These are phyloP conservation scores for Myotis yumanensis DNA, from an alignment of 2,113 vertebrate species.

Conservation along the genomic window DNA sequence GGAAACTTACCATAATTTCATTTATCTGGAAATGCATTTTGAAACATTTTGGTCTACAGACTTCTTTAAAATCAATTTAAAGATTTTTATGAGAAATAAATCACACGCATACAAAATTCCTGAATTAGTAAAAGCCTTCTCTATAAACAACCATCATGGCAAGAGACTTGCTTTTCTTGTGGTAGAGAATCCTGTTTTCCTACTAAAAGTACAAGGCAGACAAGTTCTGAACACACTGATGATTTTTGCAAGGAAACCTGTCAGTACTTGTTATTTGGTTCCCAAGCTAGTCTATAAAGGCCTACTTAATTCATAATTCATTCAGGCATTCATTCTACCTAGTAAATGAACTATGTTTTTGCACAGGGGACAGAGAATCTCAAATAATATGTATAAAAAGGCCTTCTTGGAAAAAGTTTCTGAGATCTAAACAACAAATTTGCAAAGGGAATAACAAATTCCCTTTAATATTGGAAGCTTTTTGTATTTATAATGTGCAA, in stretches of 20 bases:
- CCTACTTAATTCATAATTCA: background rate
- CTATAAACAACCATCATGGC: background rate
- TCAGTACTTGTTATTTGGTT: background rate
- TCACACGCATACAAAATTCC: background rate
- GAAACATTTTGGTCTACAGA: constrained; percentile 15
- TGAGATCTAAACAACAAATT: constrained; percentile 7
- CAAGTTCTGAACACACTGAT: background rate
- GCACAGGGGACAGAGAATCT: background rate
- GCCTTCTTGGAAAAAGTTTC: background rate
- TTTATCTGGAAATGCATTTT: background rate
- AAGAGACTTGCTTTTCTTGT: background rate
- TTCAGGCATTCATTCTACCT: background rate
- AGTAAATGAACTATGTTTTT: constrained; percentile 17
- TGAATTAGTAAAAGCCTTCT: constrained; percentile 3
- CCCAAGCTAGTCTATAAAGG: background rate
- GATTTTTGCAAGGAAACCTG: background rate
- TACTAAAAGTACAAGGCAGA: constrained; percentile 14
- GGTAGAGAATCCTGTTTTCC: background rate
- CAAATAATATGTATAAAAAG: background rate
- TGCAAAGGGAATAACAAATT: background rate
- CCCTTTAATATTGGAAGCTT: background rate
- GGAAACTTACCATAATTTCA: background rate
- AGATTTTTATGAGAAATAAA: constrained; percentile 43
- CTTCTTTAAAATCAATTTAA: background rate
- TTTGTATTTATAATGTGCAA: background rate